Evolutionary conservation across 2,888 invertebrate species (phyloP).

Genomic region (Scaptomyza tumidula): DNA sequence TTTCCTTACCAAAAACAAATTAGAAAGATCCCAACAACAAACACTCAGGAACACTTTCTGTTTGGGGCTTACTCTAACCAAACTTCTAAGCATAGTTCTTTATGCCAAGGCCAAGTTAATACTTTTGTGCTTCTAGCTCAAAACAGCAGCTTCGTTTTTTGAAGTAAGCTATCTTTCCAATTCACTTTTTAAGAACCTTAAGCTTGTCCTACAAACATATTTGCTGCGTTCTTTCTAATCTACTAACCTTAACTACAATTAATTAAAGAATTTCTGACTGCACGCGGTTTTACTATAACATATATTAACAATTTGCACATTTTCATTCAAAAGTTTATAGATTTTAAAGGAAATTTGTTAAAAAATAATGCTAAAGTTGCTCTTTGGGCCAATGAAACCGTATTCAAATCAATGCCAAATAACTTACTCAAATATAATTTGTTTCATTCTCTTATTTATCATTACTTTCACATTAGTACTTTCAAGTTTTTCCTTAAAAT

Average conservation of each 20-base stretch:
- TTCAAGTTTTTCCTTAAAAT: conserved; percentile 21
- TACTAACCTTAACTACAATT: conserved; percentile 50
- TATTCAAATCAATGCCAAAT: conserved; percentile 48
- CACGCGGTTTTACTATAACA: conserved; percentile 71
- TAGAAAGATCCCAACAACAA: conserved; percentile 17
- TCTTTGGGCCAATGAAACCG: conserved; percentile 79
- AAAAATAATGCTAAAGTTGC: conserved; percentile 68
- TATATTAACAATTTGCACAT: conserved; percentile 66
- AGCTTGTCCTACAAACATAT: conserved; percentile 72
- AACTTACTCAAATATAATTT: conserved; percentile 24
- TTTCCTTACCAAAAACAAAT: conserved; percentile 40
- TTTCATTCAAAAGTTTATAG: conserved; percentile 70
- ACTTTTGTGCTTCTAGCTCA: conserved; percentile 54
- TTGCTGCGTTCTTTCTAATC: conserved; percentile 70
- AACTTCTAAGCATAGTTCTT: conserved; percentile 29
- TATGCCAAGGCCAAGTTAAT: conserved; percentile 51
- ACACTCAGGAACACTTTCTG: conserved; percentile 54
- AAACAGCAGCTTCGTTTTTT: conserved; percentile 63
- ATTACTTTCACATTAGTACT: conserved; percentile 7
- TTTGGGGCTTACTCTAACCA: conserved; percentile 37
- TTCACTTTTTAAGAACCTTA: conserved; percentile 65
- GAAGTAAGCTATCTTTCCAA: conserved; percentile 67
- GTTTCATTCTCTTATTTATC: conserved; percentile 5
- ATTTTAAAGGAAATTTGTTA: conserved; percentile 41
- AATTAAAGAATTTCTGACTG: conserved; percentile 68